Percentiles rank a stretch among this genome's conserved stretches.
Evolutionary conservation across 2,113 vertebrate species (phyloP).

Genomic region (Mus pahari): DNA sequence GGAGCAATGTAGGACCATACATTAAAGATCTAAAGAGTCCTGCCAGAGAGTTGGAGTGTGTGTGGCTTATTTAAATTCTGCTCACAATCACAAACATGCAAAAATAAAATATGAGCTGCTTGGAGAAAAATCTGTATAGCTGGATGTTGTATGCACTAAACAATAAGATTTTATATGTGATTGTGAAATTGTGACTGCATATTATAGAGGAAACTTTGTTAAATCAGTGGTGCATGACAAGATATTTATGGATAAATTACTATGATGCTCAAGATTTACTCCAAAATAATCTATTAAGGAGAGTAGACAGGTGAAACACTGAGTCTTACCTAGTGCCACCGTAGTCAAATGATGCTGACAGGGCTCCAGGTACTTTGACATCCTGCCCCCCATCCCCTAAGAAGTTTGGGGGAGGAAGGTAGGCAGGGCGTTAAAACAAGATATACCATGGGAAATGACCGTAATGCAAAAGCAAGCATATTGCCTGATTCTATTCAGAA

Average conservation of each 20-base stretch:
- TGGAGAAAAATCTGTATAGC: neutral
- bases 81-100: neutral
- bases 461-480: slow-evolving; percentile 21
- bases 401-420: neutral
- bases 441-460: neutral
- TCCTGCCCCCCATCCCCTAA: neutral
- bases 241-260: neutral
- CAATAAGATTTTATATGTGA: neutral
- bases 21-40: neutral
- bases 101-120: slow-evolving; percentile 15
- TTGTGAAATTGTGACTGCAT: neutral
- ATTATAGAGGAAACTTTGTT: neutral
- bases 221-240: neutral
- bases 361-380: neutral
- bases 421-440: neutral
- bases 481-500: slow-evolving; percentile 15
- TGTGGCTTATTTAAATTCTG: slow-evolving; percentile 7
- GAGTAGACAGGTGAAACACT: neutral
- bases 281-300: neutral
- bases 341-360: neutral
- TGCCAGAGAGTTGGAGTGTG: neutral
- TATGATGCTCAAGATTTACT: neutral
- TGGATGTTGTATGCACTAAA: neutral
- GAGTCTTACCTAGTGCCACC: neutral
- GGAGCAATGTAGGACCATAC: neutral